These are phyloP conservation scores for Cololabis saira DNA, from an alignment of 2,113 vertebrate genomes.

Conservation along the genomic window DNA sequence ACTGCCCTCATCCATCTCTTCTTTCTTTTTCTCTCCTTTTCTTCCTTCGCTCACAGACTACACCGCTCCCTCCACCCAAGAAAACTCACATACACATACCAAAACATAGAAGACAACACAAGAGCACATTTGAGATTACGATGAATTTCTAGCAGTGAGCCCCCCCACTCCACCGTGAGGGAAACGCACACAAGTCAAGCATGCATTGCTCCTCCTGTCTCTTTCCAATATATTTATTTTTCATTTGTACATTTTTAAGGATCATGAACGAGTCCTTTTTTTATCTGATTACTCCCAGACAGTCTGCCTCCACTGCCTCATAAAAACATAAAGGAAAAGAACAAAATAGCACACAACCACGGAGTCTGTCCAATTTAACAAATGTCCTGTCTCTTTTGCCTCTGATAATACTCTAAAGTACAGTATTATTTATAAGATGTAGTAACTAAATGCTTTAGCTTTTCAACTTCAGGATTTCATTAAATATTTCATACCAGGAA, in stretches of 20 bases:
- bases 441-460: slow-evolving; percentile 37
- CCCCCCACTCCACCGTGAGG: slow-evolving; percentile 51
- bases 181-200: slow-evolving; percentile 62
- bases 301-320: slow-evolving; percentile 76
- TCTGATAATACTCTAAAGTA: slow-evolving; percentile 18
- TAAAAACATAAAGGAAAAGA: slow-evolving; percentile 69
- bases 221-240: slow-evolving; percentile 74
- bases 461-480: slow-evolving; percentile 31
- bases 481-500: slow-evolving; percentile 40
- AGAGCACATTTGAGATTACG: slow-evolving; percentile 61
- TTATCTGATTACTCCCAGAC: slow-evolving; percentile 83
- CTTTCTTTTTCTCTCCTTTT: slow-evolving; percentile 64
- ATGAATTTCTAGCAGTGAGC: slow-evolving; percentile 56
- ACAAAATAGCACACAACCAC: slow-evolving; percentile 59
- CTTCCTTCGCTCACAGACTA: slow-evolving; percentile 43
- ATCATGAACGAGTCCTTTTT: slow-evolving; percentile 78
- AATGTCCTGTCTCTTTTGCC: slow-evolving; percentile 60
- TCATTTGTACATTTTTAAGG: slow-evolving; percentile 81
- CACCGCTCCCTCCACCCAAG: slow-evolving; percentile 35
- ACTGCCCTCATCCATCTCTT: slow-evolving; percentile 81
- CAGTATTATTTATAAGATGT: slow-evolving; percentile 47
- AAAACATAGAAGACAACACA: slow-evolving; percentile 63
- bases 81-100: slow-evolving; percentile 61
- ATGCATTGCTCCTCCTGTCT: slow-evolving; percentile 67
- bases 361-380: slow-evolving; percentile 65